Percentiles rank a stretch among this genome's conserved stretches.
Conservation (phyloP, 2,113 vertebrate genomes). For the Strigops habroptila region DNA sequence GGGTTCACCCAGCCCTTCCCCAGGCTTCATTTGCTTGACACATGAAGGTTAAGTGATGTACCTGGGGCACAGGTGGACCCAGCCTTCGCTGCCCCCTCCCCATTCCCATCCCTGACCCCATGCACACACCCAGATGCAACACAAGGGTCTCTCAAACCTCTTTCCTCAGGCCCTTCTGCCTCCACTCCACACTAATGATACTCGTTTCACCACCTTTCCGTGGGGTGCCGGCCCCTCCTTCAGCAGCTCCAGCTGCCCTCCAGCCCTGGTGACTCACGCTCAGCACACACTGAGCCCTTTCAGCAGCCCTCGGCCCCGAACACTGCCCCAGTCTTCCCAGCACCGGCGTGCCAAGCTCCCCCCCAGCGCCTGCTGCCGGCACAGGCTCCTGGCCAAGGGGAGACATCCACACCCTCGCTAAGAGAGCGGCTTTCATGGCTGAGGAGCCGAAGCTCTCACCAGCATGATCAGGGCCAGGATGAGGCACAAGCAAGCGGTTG, state of each 20-base stretch:
- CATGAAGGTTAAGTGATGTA: accelerated
- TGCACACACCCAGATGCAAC: accelerated
- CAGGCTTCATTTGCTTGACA: not conserved
- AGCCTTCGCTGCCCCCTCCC: not conserved
- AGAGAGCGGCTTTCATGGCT: conserved; percentile 47
- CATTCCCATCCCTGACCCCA: not conserved
- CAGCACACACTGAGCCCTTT: conserved; percentile 71
- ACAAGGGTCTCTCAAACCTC: not conserved
- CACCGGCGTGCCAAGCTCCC: not conserved
- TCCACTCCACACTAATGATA: not conserved
- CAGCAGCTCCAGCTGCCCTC: not conserved
- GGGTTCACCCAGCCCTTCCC: not conserved
- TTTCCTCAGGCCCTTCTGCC: not conserved
- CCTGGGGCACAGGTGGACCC: not conserved
- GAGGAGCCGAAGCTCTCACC: not conserved
- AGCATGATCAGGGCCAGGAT: not conserved
- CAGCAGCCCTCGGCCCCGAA: conserved; percentile 53
- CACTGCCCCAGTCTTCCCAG: conserved; percentile 69
- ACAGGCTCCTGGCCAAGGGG: conserved; percentile 46
- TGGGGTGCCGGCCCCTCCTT: not conserved
- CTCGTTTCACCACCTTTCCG: not conserved
- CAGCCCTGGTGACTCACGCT: conserved; percentile 52
- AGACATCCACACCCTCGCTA: not conserved
- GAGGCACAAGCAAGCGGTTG: not conserved
- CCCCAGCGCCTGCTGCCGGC: not conserved